These are phyloP conservation scores for Strongylocentrotus purpuratus DNA, from an alignment of 35 echinoderm and acorn worm genomes.

Conservation along the genomic window DNA sequence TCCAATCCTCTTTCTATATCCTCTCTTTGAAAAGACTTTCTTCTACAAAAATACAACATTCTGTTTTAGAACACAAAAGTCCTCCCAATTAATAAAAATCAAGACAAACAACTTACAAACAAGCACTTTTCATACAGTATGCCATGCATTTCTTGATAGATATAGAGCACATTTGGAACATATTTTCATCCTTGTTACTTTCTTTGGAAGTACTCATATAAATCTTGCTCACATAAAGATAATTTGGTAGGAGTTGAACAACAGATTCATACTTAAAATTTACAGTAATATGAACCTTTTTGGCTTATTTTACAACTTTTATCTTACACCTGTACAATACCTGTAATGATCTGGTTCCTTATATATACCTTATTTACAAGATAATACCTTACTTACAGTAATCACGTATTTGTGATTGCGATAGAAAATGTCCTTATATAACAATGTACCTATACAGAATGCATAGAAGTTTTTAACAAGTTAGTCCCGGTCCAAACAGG, in stretches of 20 bases:
- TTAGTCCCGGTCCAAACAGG: background rate
- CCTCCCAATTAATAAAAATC: background rate
- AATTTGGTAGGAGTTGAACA: conserved; percentile 3
- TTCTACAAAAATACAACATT: background rate
- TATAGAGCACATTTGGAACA: conserved; percentile 3
- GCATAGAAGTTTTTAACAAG: conserved; percentile 16
- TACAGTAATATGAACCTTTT: conserved; percentile 1
- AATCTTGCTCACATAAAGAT: conserved; percentile 14
- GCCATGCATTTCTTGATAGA: conserved; percentile 48
- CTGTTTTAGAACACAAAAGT: background rate
- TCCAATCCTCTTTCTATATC: background rate
- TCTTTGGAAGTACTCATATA: conserved; percentile 30
- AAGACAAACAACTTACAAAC: background rate
- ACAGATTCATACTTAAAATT: background rate
- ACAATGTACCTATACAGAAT: conserved; percentile 28
- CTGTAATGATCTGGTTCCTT: background rate
- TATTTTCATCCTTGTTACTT: background rate
- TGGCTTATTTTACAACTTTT: background rate
- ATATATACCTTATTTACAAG: conserved; percentile 4
- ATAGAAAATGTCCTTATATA: conserved; percentile 16
- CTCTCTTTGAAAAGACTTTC: background rate
- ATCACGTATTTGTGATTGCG: background rate
- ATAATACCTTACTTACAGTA: background rate
- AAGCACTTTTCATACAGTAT: background rate
- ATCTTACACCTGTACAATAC: conserved; percentile 33